Percentiles rank a stretch among this genome's conserved stretches.
Evolutionary conservation across 2,888 invertebrate genomes (phyloP).

Genomic region (Seira ritae): DNA sequence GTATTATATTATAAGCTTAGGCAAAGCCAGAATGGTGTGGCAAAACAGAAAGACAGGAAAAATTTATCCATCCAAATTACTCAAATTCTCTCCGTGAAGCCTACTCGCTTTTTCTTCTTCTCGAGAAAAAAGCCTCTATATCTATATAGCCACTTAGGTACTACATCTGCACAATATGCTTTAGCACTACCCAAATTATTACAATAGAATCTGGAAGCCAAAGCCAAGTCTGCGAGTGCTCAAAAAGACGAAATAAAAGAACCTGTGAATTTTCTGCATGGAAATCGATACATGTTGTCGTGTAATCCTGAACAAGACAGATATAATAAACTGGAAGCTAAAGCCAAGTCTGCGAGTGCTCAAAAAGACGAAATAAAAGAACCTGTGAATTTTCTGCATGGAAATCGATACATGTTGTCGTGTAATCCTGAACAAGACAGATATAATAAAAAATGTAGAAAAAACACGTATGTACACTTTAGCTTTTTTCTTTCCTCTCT

Average conservation of each 20-base stretch:
- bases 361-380: slow-evolving; percentile 56
- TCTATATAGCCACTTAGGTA: neutral
- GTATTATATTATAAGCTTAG: neutral
- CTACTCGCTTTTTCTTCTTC: too few relatives aligned
- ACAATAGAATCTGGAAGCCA: neutral
- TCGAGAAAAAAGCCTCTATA: neutral
- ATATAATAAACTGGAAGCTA: slow-evolving; percentile 54
- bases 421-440: slow-evolving; percentile 58
- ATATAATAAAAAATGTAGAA: slow-evolving; percentile 40
- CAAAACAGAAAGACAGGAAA: neutral
- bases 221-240: neutral
- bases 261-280: slow-evolving; percentile 63
- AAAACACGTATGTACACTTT: slow-evolving; percentile 42
- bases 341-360: neutral
- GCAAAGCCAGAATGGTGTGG: neutral
- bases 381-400: slow-evolving; percentile 63
- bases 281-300: slow-evolving; percentile 61
- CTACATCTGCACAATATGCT: slow-evolving; percentile 16
- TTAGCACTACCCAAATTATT: neutral
- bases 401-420: slow-evolving; percentile 61
- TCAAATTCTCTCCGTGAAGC: slow-evolving; percentile 42
- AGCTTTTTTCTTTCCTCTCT: slow-evolving; percentile 30
- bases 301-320: slow-evolving; percentile 58
- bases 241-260: slow-evolving; percentile 56
- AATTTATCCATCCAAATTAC: slow-evolving; percentile 47